These are phyloP conservation scores for Monopterus albus DNA, from an alignment of 2,113 vertebrate genomes.

Conservation along the genomic window DNA sequence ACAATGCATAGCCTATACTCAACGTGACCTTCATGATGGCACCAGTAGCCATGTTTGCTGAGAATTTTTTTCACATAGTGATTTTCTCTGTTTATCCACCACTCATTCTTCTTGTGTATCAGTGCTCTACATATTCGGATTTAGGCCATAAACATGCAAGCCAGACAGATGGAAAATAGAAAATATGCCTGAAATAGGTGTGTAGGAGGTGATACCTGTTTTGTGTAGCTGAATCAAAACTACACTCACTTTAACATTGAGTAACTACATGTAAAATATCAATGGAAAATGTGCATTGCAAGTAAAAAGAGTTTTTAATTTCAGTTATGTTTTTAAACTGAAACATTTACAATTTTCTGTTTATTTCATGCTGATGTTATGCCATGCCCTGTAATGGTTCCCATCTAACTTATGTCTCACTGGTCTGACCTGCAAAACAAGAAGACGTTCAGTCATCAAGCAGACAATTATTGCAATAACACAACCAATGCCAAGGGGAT, in stretches of 20 bases:
- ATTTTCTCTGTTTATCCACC: no score
- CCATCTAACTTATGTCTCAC: slow-evolving; percentile 4
- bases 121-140: slow-evolving; percentile 28
- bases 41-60: no score
- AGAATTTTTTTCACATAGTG: no score
- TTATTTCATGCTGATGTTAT: not conserved
- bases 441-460: slow-evolving; percentile 27
- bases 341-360: not conserved
- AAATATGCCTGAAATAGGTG: slow-evolving; percentile 20
- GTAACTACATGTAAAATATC: not conserved
- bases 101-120: no score
- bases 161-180: slow-evolving; percentile 13
- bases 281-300: not conserved
- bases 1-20: no score
- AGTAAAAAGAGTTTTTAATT: not conserved
- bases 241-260: not conserved
- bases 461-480: slow-evolving; percentile 12
- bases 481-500: slow-evolving; percentile 31
- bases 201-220: slow-evolving; percentile 43
- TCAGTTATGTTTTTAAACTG: not conserved
- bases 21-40: not conserved
- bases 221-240: no score
- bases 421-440: slow-evolving; percentile 26
- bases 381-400: slow-evolving; percentile 28
- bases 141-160: slow-evolving; percentile 4